These are phyloP conservation scores for Heteromormyrus szaboi DNA, from an alignment of 2,797 vertebrate genomes.

Conservation along the genomic window DNA sequence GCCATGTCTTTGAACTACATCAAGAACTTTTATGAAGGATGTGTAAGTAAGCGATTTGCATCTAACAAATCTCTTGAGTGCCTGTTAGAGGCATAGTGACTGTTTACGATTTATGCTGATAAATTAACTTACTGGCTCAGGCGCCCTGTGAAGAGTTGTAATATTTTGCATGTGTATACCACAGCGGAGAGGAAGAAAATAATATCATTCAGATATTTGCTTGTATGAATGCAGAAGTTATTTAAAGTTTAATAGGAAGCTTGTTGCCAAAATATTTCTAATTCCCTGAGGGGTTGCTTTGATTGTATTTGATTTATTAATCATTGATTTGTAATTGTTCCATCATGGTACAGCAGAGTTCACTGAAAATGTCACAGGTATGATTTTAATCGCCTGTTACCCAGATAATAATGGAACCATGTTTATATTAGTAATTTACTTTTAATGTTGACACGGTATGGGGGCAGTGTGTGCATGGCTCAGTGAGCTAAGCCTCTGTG, in stretches of 20 bases:
- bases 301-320: neutral
- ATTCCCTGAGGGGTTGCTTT: neutral
- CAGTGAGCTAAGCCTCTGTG: neutral
- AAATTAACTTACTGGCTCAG: neutral
- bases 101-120: neutral
- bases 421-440: neutral
- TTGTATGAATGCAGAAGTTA: neutral
- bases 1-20: conserved; percentile 80
- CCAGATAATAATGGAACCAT: neutral
- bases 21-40: conserved; percentile 83
- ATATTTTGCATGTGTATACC: neutral
- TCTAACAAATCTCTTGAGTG: neutral
- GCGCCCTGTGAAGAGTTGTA: neutral
- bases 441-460: neutral
- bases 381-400: neutral
- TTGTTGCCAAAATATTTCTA: neutral
- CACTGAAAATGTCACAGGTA: neutral
- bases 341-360: neutral
- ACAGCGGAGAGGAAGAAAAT: neutral
- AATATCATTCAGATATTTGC: neutral
- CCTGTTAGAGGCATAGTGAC: neutral
- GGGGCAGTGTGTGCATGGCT: neutral
- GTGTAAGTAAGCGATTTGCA: conserved; percentile 61
- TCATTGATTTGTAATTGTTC: neutral
- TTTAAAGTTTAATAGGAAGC: neutral